Conservation (phyloP, 2,888 invertebrate genomes). For the Corbicula japonica region DNA sequence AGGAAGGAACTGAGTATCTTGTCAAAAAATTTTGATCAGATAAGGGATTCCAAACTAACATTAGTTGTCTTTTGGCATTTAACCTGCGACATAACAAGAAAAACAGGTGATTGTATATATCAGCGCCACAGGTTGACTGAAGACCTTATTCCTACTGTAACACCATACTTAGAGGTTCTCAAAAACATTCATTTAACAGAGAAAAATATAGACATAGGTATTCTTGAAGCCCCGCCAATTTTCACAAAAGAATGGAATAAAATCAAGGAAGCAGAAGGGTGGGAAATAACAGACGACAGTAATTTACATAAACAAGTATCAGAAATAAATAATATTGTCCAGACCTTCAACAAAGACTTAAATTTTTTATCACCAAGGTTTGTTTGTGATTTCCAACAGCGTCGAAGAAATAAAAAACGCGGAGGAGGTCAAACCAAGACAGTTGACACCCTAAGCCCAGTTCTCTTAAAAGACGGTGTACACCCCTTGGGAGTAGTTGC, state of each 20-base stretch:
- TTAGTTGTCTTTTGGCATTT: constrained; percentile 16
- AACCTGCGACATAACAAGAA: constrained; percentile 22
- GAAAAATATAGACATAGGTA: constrained; percentile 15
- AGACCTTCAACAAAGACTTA: not conserved
- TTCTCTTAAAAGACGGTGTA: constrained; percentile 12
- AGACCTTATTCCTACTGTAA: not conserved
- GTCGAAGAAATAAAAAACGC: not conserved
- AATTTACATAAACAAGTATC: constrained; percentile 13
- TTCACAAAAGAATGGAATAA: constrained; percentile 23
- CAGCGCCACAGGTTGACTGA: not conserved
- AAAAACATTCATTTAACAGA: constrained; percentile 1
- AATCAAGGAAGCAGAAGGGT: not conserved
- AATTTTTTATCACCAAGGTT: constrained; percentile 15
- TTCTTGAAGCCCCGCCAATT: constrained; percentile 22
- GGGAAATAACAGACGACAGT: not conserved
- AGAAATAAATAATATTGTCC: not conserved
- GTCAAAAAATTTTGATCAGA: not conserved
- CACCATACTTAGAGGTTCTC: not conserved
- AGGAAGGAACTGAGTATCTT: not conserved
- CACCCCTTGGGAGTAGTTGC: constrained; percentile 13
- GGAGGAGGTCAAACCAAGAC: not conserved
- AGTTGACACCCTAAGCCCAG: not conserved
- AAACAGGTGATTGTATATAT: constrained; percentile 11
- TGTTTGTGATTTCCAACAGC: not conserved
- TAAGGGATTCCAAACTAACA: not conserved